These are phyloP conservation scores for Drosophila bipectinata DNA, from an alignment of 1,140 invertebrate genomes.

Conservation along the genomic window DNA sequence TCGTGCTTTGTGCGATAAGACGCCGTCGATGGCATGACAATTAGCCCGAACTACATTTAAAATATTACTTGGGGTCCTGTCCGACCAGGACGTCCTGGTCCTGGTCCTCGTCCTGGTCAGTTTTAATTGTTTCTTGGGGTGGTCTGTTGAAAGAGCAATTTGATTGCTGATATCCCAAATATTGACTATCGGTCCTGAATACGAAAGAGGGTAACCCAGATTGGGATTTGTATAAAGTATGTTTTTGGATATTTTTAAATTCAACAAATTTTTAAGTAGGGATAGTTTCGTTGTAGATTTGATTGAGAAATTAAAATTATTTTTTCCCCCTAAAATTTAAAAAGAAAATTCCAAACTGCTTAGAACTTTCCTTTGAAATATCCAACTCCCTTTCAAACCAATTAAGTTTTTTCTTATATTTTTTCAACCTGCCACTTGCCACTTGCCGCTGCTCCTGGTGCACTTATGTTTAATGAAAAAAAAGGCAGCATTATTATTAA, in stretches of 20 bases:
- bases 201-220: neutral
- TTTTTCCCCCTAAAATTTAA: neutral
- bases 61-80: slow-evolving; percentile 45
- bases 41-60: slow-evolving; percentile 70
- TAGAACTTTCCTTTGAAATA: neutral
- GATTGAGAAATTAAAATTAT: neutral
- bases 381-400: neutral
- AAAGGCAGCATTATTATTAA: slow-evolving; percentile 71
- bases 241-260: neutral
- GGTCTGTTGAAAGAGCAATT: slow-evolving; percentile 57
- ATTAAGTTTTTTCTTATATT: slow-evolving; percentile 9
- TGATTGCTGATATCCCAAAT: slow-evolving; percentile 58
- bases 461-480: slow-evolving; percentile 75
- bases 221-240: neutral
- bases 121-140: slow-evolving; percentile 71
- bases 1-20: slow-evolving; percentile 54
- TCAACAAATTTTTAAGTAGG: neutral
- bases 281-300: too few species aligned
- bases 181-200: slow-evolving; percentile 40
- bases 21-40: slow-evolving; percentile 76
- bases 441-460: slow-evolving; percentile 18
- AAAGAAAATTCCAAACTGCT: neutral
- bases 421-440: slow-evolving; percentile 35
- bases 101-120: neutral
- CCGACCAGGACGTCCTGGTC: neutral